Base-by-base conservation (phyloP, 1,140 invertebrate genomes). In the Holcopasites calliopsidis region DNA sequence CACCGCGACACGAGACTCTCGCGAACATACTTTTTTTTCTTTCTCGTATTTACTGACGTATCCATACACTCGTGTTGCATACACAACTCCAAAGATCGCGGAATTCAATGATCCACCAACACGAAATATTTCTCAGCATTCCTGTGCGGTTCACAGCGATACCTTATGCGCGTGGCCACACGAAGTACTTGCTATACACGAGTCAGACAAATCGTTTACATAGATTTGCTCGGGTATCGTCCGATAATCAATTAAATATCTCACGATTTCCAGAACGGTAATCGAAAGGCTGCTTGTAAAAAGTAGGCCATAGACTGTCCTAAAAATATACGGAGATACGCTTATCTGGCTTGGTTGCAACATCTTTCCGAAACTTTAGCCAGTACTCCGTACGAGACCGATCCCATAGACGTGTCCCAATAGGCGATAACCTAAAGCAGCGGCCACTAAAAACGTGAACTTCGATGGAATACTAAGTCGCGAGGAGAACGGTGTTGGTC, bases 21-120 rank as follows among this genome's bases (percentile, higher is more conserved):
- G 66, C 40, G 10, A 62, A 42, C 49, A n/a, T n/a, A n/a, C n/a
- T n/a, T 57, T 76, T 76, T 77, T 82, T 28, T 2, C 73, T 74
- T 66, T 83, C n/a, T n/a, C n/a, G n/a, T 75, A 74, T 81, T 82
- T 78, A 52, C 69, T 54, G 23, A 50, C 54, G 42, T 55, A 26
- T 18, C 21, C 70, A 21, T 65, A 68, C 35, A 68, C 40, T n/a
- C 47, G 33, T 33, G 23, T 62, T n/a, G n/a, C n/a, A 49, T 42
- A 44, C 23, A 16, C 49, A 18, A 42, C 35, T 21, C 23, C 52
- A 72, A 47, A 52, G 58, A 64, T 64, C 28, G 35, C 33, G 16
- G n/a, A 28, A 52, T 64, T 64, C 58, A 42, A 54, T 42, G 58
- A 64, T 52, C 58, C 7, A n/a, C 18, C 58, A 21, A 13, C 58